Evolutionary conservation across 53 echinoderm and acorn worm species (phyloP).

Genomic region (Antedon mediterranea): DNA sequence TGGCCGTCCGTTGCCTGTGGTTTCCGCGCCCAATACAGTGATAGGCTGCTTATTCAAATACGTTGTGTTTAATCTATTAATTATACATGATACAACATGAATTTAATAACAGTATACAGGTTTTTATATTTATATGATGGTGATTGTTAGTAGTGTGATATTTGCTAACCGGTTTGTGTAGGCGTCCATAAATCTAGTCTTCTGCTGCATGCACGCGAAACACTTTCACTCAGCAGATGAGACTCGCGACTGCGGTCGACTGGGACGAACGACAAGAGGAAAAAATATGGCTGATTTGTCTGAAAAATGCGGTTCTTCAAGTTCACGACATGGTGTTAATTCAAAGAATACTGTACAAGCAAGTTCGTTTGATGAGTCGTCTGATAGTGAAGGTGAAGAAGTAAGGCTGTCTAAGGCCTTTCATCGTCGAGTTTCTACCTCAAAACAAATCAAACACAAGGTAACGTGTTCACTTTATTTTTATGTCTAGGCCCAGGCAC

Average conservation of each 20-base stretch:
- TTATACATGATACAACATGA: too few relatives aligned
- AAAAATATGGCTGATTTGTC: background rate
- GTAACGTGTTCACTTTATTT: conserved; percentile 21
- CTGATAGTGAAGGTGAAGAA: conserved; percentile 92
- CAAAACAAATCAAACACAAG: conserved; percentile 98
- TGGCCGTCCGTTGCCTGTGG: too few relatives aligned
- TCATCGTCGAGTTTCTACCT: conserved; percentile 90
- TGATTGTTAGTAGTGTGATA: too few relatives aligned
- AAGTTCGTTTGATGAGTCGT: conserved; percentile 80
- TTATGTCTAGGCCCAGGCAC: background rate
- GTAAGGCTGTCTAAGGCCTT: conserved; percentile 76
- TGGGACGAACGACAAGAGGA: background rate
- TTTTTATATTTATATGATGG: too few relatives aligned
- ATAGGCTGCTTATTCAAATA: too few relatives aligned
- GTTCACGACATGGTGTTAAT: conserved; percentile 17
- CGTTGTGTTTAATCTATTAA: too few relatives aligned
- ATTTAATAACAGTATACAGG: too few relatives aligned
- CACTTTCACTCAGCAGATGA: background rate
- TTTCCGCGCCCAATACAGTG: too few relatives aligned
- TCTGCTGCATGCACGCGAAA: too few relatives aligned
- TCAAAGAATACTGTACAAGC: conserved; percentile 48
- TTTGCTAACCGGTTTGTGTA: background rate
- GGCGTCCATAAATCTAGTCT: background rate
- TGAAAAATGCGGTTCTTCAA: background rate
- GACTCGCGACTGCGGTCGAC: background rate